A percentile compares a stretch with the other conserved stretches of the same genome.
These are phyloP conservation scores for Pristionchus entomophagus DNA, from an alignment of 2,888 invertebrate species.

Conservation along the genomic window DNA sequence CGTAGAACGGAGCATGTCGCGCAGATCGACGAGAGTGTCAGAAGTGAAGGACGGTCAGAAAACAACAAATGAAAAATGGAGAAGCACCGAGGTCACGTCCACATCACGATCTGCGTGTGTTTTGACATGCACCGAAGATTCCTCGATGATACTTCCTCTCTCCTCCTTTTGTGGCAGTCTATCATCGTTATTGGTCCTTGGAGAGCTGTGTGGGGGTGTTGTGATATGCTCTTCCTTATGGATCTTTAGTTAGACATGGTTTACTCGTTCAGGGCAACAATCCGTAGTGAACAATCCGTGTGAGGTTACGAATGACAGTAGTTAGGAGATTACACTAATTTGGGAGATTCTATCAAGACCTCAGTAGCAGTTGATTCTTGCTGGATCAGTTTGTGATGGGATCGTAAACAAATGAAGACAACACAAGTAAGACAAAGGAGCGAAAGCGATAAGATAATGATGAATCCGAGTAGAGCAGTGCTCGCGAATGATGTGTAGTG, in stretches of 20 bases:
- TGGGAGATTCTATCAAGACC: neutral
- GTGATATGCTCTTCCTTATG: neutral
- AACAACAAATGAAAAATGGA: neutral
- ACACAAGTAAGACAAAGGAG: neutral
- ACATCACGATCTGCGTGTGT: neutral
- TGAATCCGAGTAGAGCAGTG: conserved; percentile 25
- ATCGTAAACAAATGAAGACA: neutral
- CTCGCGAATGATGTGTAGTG: conserved; percentile 11
- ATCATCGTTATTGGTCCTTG: conserved; percentile 14
- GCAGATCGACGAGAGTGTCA: neutral
- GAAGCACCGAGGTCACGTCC: neutral
- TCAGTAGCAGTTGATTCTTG: conserved; percentile 4
- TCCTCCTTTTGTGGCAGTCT: neutral
- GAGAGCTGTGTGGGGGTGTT: conserved; percentile 25
- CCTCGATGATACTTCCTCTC: conserved; percentile 15
- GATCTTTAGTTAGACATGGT: conserved; percentile 4
- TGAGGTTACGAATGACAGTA: neutral
- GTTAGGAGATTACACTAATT: neutral
- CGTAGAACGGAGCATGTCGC: neutral
- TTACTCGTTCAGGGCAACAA: conserved; percentile 14
- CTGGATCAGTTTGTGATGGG: conserved; percentile 14
- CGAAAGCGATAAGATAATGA: neutral
- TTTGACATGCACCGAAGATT: neutral
- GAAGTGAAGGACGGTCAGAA: neutral
- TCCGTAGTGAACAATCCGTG: conserved; percentile 19